phyloP scores from a whole-genome alignment of 2,888 invertebrate genomes.

The Sipha maydis region DNA sequence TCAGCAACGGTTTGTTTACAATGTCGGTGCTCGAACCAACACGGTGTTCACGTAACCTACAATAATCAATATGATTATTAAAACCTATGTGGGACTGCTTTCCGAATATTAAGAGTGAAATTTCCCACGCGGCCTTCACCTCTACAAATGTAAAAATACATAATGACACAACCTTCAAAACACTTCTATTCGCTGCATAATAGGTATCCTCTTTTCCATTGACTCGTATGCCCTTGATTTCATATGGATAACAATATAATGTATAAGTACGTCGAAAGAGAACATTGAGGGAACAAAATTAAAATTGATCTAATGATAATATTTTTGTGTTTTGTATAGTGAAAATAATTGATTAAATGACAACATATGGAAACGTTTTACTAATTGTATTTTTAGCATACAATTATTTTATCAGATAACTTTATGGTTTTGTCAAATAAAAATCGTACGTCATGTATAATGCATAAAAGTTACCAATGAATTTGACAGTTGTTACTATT shows the following conservation, averaged over 20 bases:
- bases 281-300: slow-evolving; percentile 27
- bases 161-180: slow-evolving; percentile 52
- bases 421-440: too few relatives aligned
- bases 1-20: not conserved
- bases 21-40: too few relatives aligned
- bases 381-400: too few relatives aligned
- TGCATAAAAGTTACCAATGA: too few relatives aligned
- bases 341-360: too few relatives aligned
- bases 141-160: slow-evolving; percentile 26
- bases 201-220: slow-evolving; percentile 46
- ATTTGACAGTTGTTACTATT: too few relatives aligned
- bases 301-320: slow-evolving; percentile 23
- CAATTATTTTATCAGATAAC: too few relatives aligned
- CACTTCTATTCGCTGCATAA: slow-evolving; percentile 44
- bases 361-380: too few relatives aligned
- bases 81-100: slow-evolving; percentile 6
- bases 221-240: slow-evolving; percentile 54
- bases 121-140: slow-evolving; percentile 29
- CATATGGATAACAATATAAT: slow-evolving; percentile 40
- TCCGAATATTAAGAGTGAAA: slow-evolving; percentile 28
- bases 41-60: too few relatives aligned
- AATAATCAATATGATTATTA: not conserved
- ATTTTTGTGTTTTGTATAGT: not conserved
- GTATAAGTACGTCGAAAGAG: slow-evolving; percentile 34
- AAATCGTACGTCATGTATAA: too few relatives aligned